Base-by-base conservation (phyloP, 1,140 invertebrate genomes). In the Anoplophora glabripennis region DNA sequence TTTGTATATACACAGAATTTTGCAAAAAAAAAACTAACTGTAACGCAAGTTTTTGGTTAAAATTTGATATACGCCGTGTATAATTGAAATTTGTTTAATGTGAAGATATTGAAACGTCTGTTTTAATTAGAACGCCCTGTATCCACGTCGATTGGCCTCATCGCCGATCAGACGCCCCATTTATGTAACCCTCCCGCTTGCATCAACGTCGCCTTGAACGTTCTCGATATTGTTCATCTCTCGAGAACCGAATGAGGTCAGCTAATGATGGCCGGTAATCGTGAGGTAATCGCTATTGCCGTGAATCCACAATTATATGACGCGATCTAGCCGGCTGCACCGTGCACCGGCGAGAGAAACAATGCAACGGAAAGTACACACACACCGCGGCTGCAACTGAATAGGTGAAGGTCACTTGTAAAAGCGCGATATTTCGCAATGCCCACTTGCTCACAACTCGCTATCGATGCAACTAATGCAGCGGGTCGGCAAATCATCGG, bases 291-390 rank as follows among this genome's bases (percentile, higher is more conserved):
- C 17, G 10, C 4, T 18, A 45, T 1, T 45, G 14, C 21, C 14
- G 21, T 17, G 9, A 45, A 45, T 21, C 15, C 5, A 41, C 38
- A 11, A n/a, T 41, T n/a, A 45, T 15, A 17, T 18, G 17, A 28
- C 44, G 28, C 44, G 44, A 46, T 46, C 28, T 21, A 11, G 12
- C 28, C 44, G 44, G 28, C 14, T 28, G 18, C 28, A 18, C 17
- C 7, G 44, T 28, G 18, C 44, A 46, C 11, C 17, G 18, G 18
- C 17, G 17, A 44, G 21, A 10, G 42, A 46, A 28, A 46, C 44
- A 46, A 46, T 46, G 44, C 44, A 46, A 46, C 44, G 44, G 44
- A 46, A 46, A 46, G 44, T 46, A 18, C n/a, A n/a, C n/a, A n/a
- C n/a, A n/a, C n/a, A n/a, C 17, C 10, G 41, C 41, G 11, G 44